These are phyloP conservation scores for Verasper variegatus DNA, from an alignment of 2,113 vertebrate species.

Conservation along the genomic window DNA sequence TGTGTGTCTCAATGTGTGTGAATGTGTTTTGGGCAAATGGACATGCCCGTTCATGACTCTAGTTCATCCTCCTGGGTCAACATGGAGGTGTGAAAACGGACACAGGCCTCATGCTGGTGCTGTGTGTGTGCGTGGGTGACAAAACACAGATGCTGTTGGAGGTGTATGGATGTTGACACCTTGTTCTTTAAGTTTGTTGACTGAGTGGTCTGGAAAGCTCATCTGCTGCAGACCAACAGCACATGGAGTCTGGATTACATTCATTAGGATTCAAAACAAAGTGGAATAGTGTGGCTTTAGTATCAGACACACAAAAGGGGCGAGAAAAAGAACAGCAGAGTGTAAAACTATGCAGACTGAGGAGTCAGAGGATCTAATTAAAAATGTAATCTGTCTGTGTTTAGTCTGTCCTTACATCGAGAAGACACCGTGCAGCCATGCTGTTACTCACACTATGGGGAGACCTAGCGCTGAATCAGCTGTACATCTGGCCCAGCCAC, in stretches of 20 bases:
- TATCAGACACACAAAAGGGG: too few relatives aligned
- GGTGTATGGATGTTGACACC: slow-evolving; percentile 17
- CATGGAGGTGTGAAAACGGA: slow-evolving; percentile 59
- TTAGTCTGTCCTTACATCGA: slow-evolving; percentile 32
- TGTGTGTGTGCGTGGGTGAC: slow-evolving; percentile 12
- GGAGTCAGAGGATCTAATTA: slow-evolving; percentile 42
- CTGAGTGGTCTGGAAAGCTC: not conserved
- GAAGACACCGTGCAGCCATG: slow-evolving; percentile 21
- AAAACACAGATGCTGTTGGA: slow-evolving; percentile 45
- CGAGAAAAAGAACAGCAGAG: slow-evolving; percentile 12
- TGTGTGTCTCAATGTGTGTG: slow-evolving; percentile 17
- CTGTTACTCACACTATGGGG: slow-evolving; percentile 58
- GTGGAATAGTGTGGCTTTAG: not conserved
- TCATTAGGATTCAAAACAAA: not conserved
- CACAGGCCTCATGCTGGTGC: slow-evolving; percentile 29
- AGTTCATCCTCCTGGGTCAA: slow-evolving; percentile 64
- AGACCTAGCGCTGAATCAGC: slow-evolving; percentile 70
- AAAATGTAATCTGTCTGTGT: slow-evolving; percentile 37
- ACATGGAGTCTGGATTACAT: not conserved
- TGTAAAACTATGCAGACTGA: slow-evolving; percentile 38
- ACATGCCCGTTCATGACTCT: slow-evolving; percentile 23
- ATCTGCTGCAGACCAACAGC: slow-evolving; percentile 22
- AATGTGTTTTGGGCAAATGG: slow-evolving; percentile 56
- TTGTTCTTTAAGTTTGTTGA: slow-evolving; percentile 43
- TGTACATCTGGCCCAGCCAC: slow-evolving; percentile 38